These are phyloP conservation scores for Theretra japonica DNA, from an alignment of 2,888 invertebrate genomes.

Conservation along the genomic window DNA sequence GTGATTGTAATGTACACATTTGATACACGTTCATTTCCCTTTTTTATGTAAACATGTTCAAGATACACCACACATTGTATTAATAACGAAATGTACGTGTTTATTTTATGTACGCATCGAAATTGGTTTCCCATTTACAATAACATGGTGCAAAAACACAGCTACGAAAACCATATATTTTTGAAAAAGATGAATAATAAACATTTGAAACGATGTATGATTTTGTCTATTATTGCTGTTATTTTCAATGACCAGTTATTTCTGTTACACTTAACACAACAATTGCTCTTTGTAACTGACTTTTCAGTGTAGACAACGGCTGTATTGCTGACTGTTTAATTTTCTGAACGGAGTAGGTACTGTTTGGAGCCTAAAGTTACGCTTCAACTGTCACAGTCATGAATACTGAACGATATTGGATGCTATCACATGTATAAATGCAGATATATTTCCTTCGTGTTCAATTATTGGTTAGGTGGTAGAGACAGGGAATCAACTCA, in stretches of 20 bases:
- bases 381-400: background rate
- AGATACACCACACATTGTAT: background rate
- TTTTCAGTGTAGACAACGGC: background rate
- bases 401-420: background rate
- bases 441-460: no score
- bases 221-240: background rate
- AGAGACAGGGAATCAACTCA: no score
- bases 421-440: no score
- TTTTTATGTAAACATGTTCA: background rate
- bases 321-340: background rate
- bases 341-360: background rate
- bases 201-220: background rate
- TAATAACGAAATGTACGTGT: background rate
- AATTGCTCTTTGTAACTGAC: background rate
- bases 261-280: background rate
- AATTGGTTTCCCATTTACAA: background rate
- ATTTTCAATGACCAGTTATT: background rate
- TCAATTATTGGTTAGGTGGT: no score
- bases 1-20: no score
- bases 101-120: background rate
- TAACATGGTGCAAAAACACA: background rate
- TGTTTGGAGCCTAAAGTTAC: background rate
- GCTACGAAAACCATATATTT: background rate
- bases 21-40: no score
- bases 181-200: background rate